Evolutionary conservation across 2,113 vertebrate genomes (phyloP), one percentile per base, ranked within the genome.

Genomic region (Sturnira hondurensis): DNA sequence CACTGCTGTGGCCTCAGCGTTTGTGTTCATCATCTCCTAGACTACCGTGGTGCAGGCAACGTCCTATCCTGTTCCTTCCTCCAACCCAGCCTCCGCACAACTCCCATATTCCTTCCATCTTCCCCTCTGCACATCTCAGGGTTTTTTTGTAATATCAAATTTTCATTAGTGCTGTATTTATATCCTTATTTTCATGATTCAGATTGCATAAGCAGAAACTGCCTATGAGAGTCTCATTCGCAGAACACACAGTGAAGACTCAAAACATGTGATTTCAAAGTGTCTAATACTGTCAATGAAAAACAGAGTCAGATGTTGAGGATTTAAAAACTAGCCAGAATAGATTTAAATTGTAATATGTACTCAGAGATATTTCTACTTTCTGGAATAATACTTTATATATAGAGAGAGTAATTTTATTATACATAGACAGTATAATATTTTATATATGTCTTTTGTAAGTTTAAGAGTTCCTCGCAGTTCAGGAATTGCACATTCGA

Each of bases 201-300:
- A 52, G 50, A 22, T 41, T 43, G n/a, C 86, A 82, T 88, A 68
- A 54, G 28, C 50, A 93, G 84, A 93, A 92, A 76, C 54, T n/a
- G 12, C 58, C 61, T 77, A 41, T 47, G 20, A 70, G 33, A 73
- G 13, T 94, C 24, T 86, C 41, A 70, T 90, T 74, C 68, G 68
- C 10, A 91, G 36, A 93, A 76, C 26, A 77, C 58, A 80, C 22
- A 92, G 36, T n/a, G 24, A 93, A 78, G 45, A 87, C 19, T 50
- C 63, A 68, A 95, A 93, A 82, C 41, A 85, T 4, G 4, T 36
- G 36, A 93, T 89, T 91, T 94, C 52, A 89, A 93, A 93, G 67
- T 38, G 7, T 28, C 78, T 52, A 47, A 67, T 54, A 36, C 24
- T 14, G 26, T 41, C 86, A 76, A 70, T 31, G 52, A 76, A 86